Evolutionary conservation across 2,888 invertebrate species (phyloP), one percentile per base, ranked within the genome.

Genomic region (Isotomurus palustris): DNA sequence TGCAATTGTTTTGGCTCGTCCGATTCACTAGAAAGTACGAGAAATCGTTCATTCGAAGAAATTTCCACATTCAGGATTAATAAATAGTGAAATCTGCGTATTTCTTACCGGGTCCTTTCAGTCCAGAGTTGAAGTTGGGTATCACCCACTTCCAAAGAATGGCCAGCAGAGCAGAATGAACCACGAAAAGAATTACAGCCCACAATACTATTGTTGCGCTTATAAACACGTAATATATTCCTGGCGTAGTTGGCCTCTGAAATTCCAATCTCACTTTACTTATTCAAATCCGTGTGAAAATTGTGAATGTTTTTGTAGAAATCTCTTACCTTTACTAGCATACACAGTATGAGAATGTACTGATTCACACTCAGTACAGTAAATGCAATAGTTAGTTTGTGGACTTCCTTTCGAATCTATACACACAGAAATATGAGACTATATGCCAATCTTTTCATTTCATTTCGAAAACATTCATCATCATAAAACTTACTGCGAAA

Each of bases 141-240:
- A 61, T 60, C 24, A 66, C 27, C 57, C 56, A 60, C 21, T 56
- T 58, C 66, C 66, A 66, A 2, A 66, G 19, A 8, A 60, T 54
- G 3, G 51, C 36, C 2, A 66, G 44, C 19, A 66, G 57, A 47
- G 44, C 58, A 41, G 56, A 55, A 28, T 66, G 66, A 12, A 63
- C 52, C n/a, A 63, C 41, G 2, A 63, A 51, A 10, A 66, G 49
- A 6, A 59, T 44, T 1, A 51, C 50, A 2, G 57, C 32, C 1
- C 50, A 53, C 38, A 63, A 52, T 19, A 66, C 54, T 32, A 66
- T 54, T 25, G 55, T 56, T 19, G 48, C 55, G 35, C 59, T 66
- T 1, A 60, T 60, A 28, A 59, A 63, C 14, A 55, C 21, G 25
- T 40, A 58, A 10, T 58, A 40, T n/a, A 54, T 44, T 1, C 61